Percentiles rank a stretch among this genome's conserved stretches.
phyloP scores from a whole-genome alignment of 2,797 vertebrate genomes.

The Cuniculus paca region DNA sequence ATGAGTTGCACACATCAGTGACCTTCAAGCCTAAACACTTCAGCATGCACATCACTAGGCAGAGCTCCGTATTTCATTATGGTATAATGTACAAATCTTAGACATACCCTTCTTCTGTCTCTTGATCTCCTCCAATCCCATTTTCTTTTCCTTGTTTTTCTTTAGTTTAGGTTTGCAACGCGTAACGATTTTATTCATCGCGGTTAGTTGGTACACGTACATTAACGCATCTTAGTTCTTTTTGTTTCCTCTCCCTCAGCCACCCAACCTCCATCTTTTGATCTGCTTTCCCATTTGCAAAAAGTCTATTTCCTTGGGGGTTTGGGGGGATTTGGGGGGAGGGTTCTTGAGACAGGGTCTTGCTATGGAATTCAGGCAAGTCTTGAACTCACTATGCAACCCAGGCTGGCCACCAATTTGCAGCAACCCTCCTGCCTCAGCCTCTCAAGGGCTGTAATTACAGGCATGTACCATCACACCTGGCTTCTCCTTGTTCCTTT shows the following conservation, averaged over 20 bases:
- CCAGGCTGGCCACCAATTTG: not conserved
- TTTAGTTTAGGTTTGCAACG: not conserved
- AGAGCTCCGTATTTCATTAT: slow-evolving; percentile 38
- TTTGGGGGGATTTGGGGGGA: not conserved
- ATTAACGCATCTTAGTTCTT: not conserved
- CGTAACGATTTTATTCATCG: not conserved
- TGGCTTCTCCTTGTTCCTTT: not conserved
- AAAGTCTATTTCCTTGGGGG: not conserved
- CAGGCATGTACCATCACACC: not conserved
- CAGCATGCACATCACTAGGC: not conserved
- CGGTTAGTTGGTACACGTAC: not conserved
- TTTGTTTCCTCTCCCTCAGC: not conserved
- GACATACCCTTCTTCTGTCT: not conserved
- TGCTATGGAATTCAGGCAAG: not conserved
- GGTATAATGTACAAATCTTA: slow-evolving; percentile 16
- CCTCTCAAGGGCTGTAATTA: not conserved
- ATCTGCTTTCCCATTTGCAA: not conserved
- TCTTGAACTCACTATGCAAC: not conserved
- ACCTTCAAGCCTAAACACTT: slow-evolving; percentile 12
- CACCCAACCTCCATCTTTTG: not conserved
- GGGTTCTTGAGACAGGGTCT: too few species aligned
- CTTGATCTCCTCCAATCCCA: not conserved
- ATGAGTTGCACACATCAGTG: not conserved
- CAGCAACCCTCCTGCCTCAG: not conserved
- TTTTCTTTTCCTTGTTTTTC: not conserved